Conservation (phyloP, 2,113 vertebrate species). For the Argyrosomus japonicus region DNA sequence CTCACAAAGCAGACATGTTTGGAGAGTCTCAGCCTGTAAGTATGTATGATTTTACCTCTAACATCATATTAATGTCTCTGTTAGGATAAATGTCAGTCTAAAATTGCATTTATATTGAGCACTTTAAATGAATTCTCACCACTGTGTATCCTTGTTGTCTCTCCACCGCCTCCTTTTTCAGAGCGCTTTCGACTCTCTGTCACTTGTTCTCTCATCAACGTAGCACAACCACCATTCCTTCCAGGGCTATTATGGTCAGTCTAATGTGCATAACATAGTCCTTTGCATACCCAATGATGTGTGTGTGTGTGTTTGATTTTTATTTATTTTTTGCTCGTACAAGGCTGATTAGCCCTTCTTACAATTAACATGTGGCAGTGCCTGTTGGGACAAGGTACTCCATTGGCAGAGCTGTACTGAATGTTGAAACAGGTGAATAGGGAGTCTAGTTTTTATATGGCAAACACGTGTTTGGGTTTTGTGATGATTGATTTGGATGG, state of each 20-base stretch:
- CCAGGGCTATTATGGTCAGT: conserved; percentile 27
- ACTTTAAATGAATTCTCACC: conserved; percentile 22
- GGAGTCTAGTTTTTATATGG: conserved; percentile 29
- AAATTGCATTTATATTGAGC: conserved; percentile 21
- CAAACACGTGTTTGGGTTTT: conserved; percentile 59
- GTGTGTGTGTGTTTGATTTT: background rate
- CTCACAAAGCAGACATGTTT: conserved; percentile 28
- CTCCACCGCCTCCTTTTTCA: background rate
- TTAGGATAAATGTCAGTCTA: conserved; percentile 10
- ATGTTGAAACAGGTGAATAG: conserved; percentile 40
- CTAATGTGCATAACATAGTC: conserved; percentile 30
- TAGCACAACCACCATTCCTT: conserved; percentile 34
- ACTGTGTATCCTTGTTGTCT: conserved; percentile 3
- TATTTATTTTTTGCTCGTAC: background rate
- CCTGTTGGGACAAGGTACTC: conserved; percentile 21
- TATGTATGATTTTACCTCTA: conserved; percentile 18
- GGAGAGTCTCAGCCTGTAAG: conserved; percentile 2
- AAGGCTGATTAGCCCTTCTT: conserved; percentile 23
- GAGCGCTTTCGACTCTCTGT: conserved; percentile 20
- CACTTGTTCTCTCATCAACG: conserved; percentile 48
- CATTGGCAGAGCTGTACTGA: conserved; percentile 14
- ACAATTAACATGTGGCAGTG: conserved; percentile 38
- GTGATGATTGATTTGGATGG: conserved; percentile 62
- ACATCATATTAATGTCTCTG: conserved; percentile 19
- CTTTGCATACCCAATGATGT: conserved; percentile 16